A percentile compares a stretch with the other conserved stretches of the same genome.
phyloP scores from a whole-genome alignment of 2,113 vertebrate species.

The Callionymus lyra region DNA sequence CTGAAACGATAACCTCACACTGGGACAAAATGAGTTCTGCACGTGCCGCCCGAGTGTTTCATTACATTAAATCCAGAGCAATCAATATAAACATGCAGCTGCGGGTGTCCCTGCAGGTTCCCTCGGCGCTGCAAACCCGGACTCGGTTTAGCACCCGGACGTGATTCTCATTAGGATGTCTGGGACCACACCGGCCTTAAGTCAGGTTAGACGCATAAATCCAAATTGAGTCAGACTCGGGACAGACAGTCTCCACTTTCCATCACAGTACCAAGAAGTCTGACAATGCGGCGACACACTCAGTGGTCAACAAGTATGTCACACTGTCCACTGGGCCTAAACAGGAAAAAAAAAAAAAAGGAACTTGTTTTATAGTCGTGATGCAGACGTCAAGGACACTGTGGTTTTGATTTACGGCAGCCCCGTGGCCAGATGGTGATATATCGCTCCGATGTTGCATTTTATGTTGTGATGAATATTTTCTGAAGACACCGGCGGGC shows the following conservation, averaged over 20 bases:
- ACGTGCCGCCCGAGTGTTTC: conserved; percentile 1
- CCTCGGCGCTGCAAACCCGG: too few relatives aligned
- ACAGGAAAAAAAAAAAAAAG: conserved; percentile 22
- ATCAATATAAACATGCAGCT: conserved; percentile 6
- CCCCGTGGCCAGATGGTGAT: conserved; percentile 46
- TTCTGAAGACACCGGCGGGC: conserved; percentile 36
- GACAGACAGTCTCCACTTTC: conserved; percentile 16
- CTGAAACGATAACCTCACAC: conserved; percentile 7
- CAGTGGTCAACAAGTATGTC: conserved; percentile 17
- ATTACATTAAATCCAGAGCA: conserved; percentile 16
- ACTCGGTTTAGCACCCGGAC: conserved; percentile 6
- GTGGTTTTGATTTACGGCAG: conserved; percentile 52
- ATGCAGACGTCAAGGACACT: conserved; percentile 49
- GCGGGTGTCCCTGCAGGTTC: conserved; percentile 2
- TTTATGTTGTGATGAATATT: conserved; percentile 58
- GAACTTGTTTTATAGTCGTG: conserved; percentile 37
- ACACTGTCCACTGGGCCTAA: conserved; percentile 8
- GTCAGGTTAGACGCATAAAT: conserved; percentile 45
- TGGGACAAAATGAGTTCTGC: conserved; percentile 20
- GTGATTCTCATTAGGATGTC: conserved; percentile 16
- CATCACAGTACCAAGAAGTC: conserved; percentile 10
- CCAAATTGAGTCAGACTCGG: conserved; percentile 18
- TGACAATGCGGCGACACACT: conserved; percentile 2
- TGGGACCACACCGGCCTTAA: conserved; percentile 32
- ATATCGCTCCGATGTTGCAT: conserved; percentile 22